Evolutionary conservation across 2,797 vertebrate genomes (phyloP), one percentile per base, ranked within the genome.

Genomic region (Arnoldichthys spilopterus): DNA sequence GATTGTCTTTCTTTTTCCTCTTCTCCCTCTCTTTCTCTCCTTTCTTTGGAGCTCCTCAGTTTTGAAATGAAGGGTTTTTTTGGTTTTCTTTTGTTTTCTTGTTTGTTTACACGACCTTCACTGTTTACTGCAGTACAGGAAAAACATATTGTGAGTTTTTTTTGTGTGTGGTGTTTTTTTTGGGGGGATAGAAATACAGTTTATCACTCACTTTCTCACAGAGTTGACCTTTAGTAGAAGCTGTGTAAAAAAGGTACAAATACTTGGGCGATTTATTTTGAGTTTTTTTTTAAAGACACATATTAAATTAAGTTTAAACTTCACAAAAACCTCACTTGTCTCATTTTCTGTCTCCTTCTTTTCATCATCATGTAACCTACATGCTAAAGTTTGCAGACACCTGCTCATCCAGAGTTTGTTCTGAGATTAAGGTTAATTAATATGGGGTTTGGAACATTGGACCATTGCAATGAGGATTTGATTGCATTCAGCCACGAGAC

Each of bases 31-130:
- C 4, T 51, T 59, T 20, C 24, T 66, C 11, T 26, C 1, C 13
- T 73, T 86, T 88, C 76, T 84, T 75, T 86, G 85, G 88, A 85
- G 86, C 88, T 45, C 75, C 34, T 88, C 85, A 87, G 89, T 91
- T 56, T 92, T 90, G 90, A 91, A 91, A 90, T 79, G 90, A 92
- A 92, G 84, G 82, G 91, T 90, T 49, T 94, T 93, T 94, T 93
- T 94, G 37, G 6, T 37, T 37, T 37, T 2, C 9, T n/a, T 22
- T 93, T 94, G 93, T 68, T 30, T 4, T 20, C 92, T 91, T 91
- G 92, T 93, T 59, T 71, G 73, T 76, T 80, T 64, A 80, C 64
- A 24, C 64, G 47, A 63, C 47, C 34, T 45, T 4, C 24, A 62
- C 47, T 26, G 62, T 47, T 74, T 75, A 75, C 51, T 72, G 32